A percentile compares a stretch with the other conserved stretches of the same genome.
phyloP scores from a whole-genome alignment of 2,113 vertebrate species.

The Gallinago jamesoni region DNA sequence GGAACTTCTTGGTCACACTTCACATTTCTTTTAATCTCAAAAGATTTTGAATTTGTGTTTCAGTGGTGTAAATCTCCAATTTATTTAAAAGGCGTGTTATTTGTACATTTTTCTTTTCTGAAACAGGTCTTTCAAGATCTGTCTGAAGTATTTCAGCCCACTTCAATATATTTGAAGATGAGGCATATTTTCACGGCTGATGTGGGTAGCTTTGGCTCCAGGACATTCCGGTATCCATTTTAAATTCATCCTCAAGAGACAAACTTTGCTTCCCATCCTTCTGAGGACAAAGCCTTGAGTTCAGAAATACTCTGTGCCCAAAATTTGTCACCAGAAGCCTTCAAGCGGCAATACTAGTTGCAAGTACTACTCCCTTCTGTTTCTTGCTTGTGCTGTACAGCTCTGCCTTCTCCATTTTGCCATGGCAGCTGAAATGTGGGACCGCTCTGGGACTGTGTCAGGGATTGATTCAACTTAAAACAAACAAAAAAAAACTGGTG shows the following conservation, averaged over 20 bases:
- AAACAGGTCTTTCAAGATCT: background rate
- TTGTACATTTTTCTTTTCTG: background rate
- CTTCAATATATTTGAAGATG: background rate
- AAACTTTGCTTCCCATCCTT: background rate
- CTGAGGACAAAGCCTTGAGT: background rate
- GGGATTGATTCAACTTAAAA: background rate
- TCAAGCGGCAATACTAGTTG: background rate
- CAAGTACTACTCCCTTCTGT: background rate
- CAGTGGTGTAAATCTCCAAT: background rate
- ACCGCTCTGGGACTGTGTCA: rapidly evolving
- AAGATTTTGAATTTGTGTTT: background rate
- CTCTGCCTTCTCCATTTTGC: background rate
- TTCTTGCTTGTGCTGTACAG: background rate
- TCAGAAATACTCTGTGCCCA: background rate
- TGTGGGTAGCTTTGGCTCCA: background rate
- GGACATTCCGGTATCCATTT: background rate
- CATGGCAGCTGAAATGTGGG: background rate
- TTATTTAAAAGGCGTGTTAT: background rate
- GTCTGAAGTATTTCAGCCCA: background rate
- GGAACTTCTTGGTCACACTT: background rate
- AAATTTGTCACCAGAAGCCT: background rate
- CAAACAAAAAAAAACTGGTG: no score
- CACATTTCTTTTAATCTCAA: background rate
- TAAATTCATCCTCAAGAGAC: background rate
- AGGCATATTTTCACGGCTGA: background rate